These are phyloP conservation scores for Neomonachus schauinslandi DNA, from an alignment of 2,113 vertebrate genomes.

Conservation along the genomic window DNA sequence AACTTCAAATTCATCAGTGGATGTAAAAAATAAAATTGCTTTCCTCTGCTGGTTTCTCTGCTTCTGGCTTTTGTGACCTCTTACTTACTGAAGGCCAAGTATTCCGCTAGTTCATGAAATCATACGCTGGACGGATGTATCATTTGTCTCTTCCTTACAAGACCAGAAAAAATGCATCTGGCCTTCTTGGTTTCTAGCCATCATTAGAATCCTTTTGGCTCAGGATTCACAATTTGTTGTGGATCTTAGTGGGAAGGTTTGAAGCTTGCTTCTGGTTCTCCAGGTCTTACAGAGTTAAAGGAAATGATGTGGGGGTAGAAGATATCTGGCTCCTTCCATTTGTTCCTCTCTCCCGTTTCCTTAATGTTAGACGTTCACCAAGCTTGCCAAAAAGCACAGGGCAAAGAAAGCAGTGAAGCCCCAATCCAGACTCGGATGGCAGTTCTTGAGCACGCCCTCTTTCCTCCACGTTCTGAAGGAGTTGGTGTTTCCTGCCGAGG, in stretches of 20 bases:
- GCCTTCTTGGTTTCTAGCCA: not conserved
- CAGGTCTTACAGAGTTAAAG: slow-evolving; percentile 7
- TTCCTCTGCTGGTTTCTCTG: slow-evolving; percentile 3
- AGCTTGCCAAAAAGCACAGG: not conserved
- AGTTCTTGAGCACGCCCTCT: not conserved
- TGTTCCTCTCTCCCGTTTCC: slow-evolving; percentile 43
- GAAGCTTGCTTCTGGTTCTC: slow-evolving; percentile 54
- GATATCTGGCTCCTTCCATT: not conserved
- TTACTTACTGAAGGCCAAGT: not conserved
- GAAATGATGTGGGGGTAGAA: slow-evolving; percentile 10
- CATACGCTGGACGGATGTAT: not conserved
- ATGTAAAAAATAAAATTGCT: not conserved
- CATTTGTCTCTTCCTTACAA: not conserved
- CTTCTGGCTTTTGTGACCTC: not conserved
- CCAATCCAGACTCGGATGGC: too few relatives aligned
- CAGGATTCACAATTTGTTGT: not conserved
- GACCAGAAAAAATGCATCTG: not conserved
- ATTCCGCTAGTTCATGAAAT: not conserved
- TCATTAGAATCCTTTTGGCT: not conserved
- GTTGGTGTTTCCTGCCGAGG: not conserved
- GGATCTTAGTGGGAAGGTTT: slow-evolving; percentile 55
- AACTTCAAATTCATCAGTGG: not conserved
- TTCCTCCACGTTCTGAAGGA: not conserved
- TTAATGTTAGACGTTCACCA: slow-evolving; percentile 46
- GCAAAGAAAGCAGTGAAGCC: not conserved